Conservation (phyloP, 2,113 vertebrate genomes). For the Clinocottus analis region DNA sequence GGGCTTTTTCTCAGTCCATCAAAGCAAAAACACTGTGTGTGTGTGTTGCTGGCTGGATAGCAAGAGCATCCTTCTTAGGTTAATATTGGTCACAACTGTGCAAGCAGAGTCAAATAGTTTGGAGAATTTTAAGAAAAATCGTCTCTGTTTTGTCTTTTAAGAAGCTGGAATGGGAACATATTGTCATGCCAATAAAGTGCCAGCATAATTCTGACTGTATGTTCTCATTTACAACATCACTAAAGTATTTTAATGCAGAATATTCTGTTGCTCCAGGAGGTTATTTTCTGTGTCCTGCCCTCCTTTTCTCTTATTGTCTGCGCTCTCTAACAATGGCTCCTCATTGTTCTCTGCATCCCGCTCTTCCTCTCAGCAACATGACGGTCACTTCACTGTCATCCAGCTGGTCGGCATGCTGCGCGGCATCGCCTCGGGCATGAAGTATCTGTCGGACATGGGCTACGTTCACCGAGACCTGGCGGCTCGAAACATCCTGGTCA, state of each 20-base stretch:
- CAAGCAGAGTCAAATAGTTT: background rate
- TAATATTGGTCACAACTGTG: background rate
- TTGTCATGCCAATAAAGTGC: slow-evolving; percentile 32
- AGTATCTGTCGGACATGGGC: slow-evolving; percentile 98
- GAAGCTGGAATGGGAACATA: background rate
- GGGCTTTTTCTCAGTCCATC: background rate
- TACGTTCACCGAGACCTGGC: slow-evolving; percentile 97
- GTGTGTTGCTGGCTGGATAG: background rate
- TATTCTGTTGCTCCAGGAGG: background rate
- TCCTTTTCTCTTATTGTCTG: background rate
- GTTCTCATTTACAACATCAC: background rate
- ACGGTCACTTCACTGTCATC: slow-evolving; percentile 96
- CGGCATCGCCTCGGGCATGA: slow-evolving; percentile 97
- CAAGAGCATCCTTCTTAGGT: background rate
- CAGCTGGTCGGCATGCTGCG: slow-evolving; percentile 98
- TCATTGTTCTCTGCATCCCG: background rate
- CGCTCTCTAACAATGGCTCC: background rate
- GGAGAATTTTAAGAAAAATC: background rate
- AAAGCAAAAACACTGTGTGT: background rate
- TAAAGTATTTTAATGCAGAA: background rate
- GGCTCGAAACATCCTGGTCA: slow-evolving; percentile 96
- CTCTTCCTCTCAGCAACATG: slow-evolving; percentile 78
- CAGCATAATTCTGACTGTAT: background rate
- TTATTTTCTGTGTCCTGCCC: background rate
- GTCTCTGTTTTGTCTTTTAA: background rate